Evolutionary conservation across 2,113 vertebrate genomes (phyloP), one percentile per base, ranked within the genome.

Genomic region (Nanorana parkeri): DNA sequence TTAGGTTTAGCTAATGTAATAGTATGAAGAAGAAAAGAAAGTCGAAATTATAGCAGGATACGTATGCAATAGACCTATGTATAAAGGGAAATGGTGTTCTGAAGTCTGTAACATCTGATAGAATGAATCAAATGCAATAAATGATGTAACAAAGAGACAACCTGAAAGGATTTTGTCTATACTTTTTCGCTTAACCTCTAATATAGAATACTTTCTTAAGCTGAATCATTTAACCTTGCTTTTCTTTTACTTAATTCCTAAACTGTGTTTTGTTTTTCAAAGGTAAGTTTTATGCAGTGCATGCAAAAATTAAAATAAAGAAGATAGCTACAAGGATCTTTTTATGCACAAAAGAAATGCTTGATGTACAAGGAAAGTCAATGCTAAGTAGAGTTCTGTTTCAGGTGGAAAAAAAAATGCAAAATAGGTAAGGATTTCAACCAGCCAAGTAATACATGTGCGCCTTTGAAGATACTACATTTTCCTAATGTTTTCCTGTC

Each of bases 181-280:
- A 26, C 41, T 54, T 68, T 28, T 28, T 72, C 58, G 13, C 73
- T 29, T 61, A 80, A 71, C 54, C 55, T 73, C 41, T 64, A 41
- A 73, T 64, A 52, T 65, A 80, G 58, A 26, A 54, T 16, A 61
- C 2, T 54, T 67, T 80, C 68, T 52, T 21, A 75, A 66, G 11
- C 61, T 36, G 80, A 81, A 81, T 66, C 47, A 58, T 66, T 81
- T 81, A 64, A 81, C 79, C 79, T 81, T 73, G 68, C 36, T 73
- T 81, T 47, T 73, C 20, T 54, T 36, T 56, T 28, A 64, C 47
- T 32, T 63, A 21, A 61, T 81, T 72, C 60, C n/a, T 28, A 65
- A 28, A 41, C 41, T 55, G 24, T 52, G 51, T 64, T 64, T 81
- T 75, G 55, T 60, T 75, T 81, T 63, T 73, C 68, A 73, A 81